Evolutionary conservation across 2,888 invertebrate genomes (phyloP).

Genomic region (Cryptophagus acutangulus): DNA sequence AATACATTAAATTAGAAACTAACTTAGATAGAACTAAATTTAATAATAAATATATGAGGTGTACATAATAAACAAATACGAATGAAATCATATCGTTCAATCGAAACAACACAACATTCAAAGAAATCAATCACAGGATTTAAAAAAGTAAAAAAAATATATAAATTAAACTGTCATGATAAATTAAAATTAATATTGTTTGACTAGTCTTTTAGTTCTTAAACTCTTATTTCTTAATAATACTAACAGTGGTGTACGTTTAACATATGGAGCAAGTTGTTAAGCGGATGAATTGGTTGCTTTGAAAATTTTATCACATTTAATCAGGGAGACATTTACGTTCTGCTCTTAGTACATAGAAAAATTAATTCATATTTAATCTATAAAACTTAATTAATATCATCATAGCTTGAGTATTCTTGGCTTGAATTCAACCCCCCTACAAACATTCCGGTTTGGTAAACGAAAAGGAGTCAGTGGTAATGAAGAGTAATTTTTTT

Average conservation of each 20-base stretch:
- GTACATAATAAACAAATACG: too few species aligned
- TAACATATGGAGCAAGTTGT: slow-evolving; percentile 42
- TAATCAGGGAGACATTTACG: slow-evolving; percentile 9
- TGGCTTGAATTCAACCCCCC: too few species aligned
- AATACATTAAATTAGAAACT: too few species aligned
- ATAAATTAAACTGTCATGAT: neutral
- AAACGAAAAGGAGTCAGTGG: too few species aligned
- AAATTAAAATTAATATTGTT: slow-evolving; percentile 13
- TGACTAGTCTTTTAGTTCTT: slow-evolving; percentile 37
- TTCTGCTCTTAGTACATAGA: neutral
- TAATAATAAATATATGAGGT: too few species aligned
- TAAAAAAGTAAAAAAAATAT: neutral
- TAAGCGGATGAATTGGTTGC: slow-evolving; percentile 25
- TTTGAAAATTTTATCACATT: slow-evolving; percentile 21
- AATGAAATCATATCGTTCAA: too few species aligned
- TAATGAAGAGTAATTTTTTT: too few species aligned
- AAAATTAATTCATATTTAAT: neutral
- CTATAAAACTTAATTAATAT: too few species aligned
- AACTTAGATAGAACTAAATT: too few species aligned
- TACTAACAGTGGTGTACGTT: slow-evolving; percentile 40
- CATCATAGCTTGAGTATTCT: too few species aligned
- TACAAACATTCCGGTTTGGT: too few species aligned
- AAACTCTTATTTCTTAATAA: slow-evolving; percentile 40
- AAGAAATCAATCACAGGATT: neutral
- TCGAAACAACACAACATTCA: neutral